Evolutionary conservation across 2,797 vertebrate species (phyloP).

Genomic region (Trachops cirrhosus): DNA sequence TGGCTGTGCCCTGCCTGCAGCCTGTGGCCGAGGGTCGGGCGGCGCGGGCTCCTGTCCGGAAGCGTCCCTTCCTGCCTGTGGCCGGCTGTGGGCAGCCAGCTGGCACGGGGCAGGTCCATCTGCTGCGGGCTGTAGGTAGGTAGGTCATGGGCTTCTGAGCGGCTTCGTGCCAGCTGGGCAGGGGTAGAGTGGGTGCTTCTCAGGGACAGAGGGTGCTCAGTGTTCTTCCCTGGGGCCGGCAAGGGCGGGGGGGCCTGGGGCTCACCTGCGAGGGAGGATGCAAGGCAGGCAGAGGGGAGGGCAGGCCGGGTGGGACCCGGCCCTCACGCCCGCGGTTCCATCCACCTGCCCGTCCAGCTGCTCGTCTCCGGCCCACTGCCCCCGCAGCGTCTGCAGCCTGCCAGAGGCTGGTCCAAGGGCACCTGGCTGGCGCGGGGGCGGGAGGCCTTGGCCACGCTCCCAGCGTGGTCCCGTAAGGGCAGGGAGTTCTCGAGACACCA

Average conservation of each 20-base stretch:
- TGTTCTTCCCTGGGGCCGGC: background rate
- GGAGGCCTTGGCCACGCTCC: background rate
- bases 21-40: background rate
- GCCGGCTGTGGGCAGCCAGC: conserved; percentile 12
- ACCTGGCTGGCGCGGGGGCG: background rate
- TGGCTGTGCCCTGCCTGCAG: background rate
- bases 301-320: background rate
- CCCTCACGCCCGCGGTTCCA: rapidly evolving
- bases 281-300: background rate
- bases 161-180: no score
- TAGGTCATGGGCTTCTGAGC: conserved; percentile 60
- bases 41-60: background rate
- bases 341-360: background rate
- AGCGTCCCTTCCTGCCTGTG: conserved; percentile 23
- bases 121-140: conserved; percentile 65
- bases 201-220: background rate
- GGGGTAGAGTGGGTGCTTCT: background rate
- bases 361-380: background rate
- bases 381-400: background rate
- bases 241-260: background rate
- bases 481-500: background rate
- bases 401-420: background rate
- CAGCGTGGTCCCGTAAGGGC: background rate
- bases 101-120: conserved; percentile 56
- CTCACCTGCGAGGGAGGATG: background rate